Conservation (phyloP, 2,113 vertebrate species). For the Rhineura floridana region DNA sequence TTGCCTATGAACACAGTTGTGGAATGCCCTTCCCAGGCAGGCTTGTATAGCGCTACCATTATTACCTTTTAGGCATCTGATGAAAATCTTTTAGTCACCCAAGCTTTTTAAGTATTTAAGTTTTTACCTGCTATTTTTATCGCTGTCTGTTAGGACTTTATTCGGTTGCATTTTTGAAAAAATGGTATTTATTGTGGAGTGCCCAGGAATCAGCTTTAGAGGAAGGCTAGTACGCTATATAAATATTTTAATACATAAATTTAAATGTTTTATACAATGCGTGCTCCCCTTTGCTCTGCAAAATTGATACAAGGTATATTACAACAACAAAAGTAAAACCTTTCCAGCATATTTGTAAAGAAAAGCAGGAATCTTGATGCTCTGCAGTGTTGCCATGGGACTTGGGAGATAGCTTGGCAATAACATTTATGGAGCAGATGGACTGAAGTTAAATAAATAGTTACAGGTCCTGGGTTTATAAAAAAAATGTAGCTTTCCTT, state of each 20-base stretch:
- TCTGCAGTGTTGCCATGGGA: conserved; percentile 71
- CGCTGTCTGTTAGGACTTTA: neutral
- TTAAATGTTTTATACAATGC: neutral
- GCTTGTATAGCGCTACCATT: neutral
- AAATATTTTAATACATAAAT: neutral
- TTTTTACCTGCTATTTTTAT: neutral
- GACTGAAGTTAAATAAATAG: conserved; percentile 68
- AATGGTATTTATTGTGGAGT: neutral
- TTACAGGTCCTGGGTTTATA: conserved; percentile 64
- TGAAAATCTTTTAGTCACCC: neutral
- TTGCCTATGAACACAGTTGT: neutral
- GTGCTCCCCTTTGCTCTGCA: neutral
- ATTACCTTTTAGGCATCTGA: neutral
- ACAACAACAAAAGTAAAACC: neutral
- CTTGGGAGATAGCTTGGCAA: conserved; percentile 65
- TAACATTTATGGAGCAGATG: conserved; percentile 74
- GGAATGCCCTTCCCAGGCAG: neutral
- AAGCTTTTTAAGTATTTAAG: neutral
- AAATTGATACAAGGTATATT: neutral
- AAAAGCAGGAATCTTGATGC: conserved; percentile 51
- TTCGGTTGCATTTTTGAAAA: too few relatives aligned
- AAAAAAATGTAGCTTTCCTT: conserved; percentile 46
- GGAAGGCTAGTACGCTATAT: conserved; percentile 10
- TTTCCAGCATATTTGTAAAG: conserved; percentile 3
- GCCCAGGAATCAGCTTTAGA: conserved; percentile 12